Evolutionary conservation across 2,113 vertebrate species (phyloP), one percentile per base, ranked within the genome.

Genomic region (Oriolus oriolus): DNA sequence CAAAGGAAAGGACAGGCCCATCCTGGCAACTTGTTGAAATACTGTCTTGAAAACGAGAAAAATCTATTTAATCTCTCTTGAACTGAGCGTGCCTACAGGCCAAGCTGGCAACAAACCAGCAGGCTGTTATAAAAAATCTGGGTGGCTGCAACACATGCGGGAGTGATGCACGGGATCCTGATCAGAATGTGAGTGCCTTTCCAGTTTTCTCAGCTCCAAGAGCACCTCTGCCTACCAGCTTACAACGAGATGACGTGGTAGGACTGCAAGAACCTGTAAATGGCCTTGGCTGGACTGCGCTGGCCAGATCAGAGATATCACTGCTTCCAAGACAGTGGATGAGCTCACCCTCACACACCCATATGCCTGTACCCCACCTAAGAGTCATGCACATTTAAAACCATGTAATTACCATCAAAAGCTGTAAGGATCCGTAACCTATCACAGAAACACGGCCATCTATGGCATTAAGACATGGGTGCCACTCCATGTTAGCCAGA

Each of bases 61-160:
- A 13, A 56, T 21, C 49, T 47, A 3, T 35, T 86, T 65, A 56
- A 60, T 52, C 27, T 39, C 57, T 57, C 49, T 57, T 42, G 27
- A 68, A 35, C 5, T 7, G 33, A 59, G 18, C 11, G 1, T 9
- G 39, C 16, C 35, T 20, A 47, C 23, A 80, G 28, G 11, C 30
- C 12, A 63, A 31, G 18, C 0, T 18, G 14, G 24, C 53, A 50
- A 9, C 1, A n/a, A 78, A 45, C 30, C 33, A 33, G 53, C 2
- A 42, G 20, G 33, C 5, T 64, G 2, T 22, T 35, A n/a, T 4
- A n/a, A 53, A 73, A 57, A 54, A 54, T 8, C 9, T 16, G 30
- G 10, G 33, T 9, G 18, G 35, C 57, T 60, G 41, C 71, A 56
- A 53, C 31, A 52, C 42, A 13, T 0, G 8, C 0, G 0, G 26